These are phyloP conservation scores for Podargus strigoides DNA, from an alignment of 2,797 vertebrate species.

Conservation along the genomic window DNA sequence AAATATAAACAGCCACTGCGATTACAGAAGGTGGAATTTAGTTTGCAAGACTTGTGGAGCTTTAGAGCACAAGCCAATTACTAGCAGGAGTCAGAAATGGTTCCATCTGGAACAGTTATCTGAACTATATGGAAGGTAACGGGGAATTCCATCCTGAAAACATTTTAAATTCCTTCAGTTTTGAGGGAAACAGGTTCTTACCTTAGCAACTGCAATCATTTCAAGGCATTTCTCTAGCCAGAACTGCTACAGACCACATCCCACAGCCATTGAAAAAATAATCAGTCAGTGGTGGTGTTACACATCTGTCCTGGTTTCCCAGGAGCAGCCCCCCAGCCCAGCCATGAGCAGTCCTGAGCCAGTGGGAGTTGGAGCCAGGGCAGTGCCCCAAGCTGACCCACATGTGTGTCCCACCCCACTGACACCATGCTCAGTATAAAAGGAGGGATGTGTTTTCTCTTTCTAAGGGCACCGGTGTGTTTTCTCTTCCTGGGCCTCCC, in stretches of 20 bases:
- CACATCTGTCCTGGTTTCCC: no score
- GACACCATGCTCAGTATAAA: no score
- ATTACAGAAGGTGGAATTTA: neutral
- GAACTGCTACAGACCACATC: neutral
- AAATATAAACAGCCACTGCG: neutral
- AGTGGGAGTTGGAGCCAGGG: no score
- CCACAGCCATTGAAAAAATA: neutral
- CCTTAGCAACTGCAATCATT: neutral
- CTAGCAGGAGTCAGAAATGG: neutral
- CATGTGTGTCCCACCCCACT: no score
- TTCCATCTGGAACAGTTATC: neutral
- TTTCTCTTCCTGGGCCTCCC: no score
- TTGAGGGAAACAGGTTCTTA: neutral
- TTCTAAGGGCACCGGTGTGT: no score
- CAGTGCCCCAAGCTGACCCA: no score
- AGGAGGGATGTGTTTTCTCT: no score
- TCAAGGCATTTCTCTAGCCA: neutral
- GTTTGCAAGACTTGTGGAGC: neutral
- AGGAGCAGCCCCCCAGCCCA: no score
- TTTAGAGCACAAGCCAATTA: neutral
- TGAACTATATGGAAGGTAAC: neutral
- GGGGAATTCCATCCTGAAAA: neutral
- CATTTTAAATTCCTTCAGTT: neutral
- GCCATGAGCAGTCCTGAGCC: no score
- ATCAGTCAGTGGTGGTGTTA: neutral